A percentile compares a stretch with the other conserved stretches of the same genome.
phyloP scores from a whole-genome alignment of 2,888 invertebrate genomes.

The Papilio demoleus region DNA sequence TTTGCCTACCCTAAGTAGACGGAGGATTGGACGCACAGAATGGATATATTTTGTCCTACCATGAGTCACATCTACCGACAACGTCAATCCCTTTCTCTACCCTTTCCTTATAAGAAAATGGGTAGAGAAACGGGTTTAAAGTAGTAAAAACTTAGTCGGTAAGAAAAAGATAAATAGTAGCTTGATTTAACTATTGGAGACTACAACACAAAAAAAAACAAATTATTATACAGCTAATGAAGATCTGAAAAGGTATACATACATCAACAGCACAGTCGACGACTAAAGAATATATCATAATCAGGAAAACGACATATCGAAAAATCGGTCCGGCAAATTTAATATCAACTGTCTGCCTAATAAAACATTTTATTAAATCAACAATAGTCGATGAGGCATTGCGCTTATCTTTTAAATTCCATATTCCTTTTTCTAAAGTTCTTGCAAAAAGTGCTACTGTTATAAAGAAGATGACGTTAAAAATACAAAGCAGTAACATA shows the following conservation, averaged over 20 bases:
- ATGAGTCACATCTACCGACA: too few relatives aligned
- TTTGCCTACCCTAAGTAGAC: too few relatives aligned
- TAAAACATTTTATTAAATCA: constrained; percentile 71
- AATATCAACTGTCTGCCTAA: constrained; percentile 72
- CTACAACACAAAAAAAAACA: too few relatives aligned
- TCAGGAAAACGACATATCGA: constrained; percentile 61
- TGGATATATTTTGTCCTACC: too few relatives aligned
- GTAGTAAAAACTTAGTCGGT: too few relatives aligned
- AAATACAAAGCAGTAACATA: constrained; percentile 60
- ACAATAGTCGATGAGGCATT: constrained; percentile 57
- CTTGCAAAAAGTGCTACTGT: constrained; percentile 57
- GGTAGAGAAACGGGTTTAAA: too few relatives aligned
- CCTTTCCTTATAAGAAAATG: too few relatives aligned
- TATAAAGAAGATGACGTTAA: constrained; percentile 58
- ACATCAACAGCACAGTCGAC: constrained; percentile 76
- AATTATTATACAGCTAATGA: too few relatives aligned
- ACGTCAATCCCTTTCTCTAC: too few relatives aligned
- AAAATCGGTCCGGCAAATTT: constrained; percentile 68
- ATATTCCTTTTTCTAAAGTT: constrained; percentile 61
- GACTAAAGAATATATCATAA: constrained; percentile 71
- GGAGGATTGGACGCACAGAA: too few relatives aligned
- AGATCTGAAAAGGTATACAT: constrained; percentile 53
- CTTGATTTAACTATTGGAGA: too few relatives aligned
- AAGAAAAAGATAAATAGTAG: too few relatives aligned
- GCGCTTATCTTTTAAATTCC: constrained; percentile 54